Conservation (phyloP, 2,113 vertebrate species). For the Carollia perspicillata region DNA sequence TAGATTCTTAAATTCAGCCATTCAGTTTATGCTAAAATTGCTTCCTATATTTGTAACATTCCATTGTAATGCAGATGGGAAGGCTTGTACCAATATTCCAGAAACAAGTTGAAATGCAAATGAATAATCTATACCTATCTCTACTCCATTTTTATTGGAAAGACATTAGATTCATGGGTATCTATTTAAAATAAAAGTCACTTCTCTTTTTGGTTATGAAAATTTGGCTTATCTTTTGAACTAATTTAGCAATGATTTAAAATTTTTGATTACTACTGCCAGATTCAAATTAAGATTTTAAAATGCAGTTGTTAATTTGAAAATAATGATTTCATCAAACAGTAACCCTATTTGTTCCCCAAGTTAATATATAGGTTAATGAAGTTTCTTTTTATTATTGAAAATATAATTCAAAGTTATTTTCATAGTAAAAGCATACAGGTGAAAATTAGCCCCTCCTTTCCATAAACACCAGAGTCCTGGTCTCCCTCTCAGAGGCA, state of each 20-base stretch:
- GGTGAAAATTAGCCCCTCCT: not conserved
- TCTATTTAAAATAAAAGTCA: slow-evolving; percentile 34
- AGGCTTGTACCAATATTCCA: slow-evolving; percentile 1
- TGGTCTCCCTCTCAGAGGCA: not conserved
- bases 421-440: not conserved
- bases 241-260: slow-evolving; percentile 33
- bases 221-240: slow-evolving; percentile 27
- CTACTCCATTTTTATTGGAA: slow-evolving; percentile 30
- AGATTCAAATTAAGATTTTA: slow-evolving; percentile 43
- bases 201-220: slow-evolving; percentile 2
- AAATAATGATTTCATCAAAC: slow-evolving; percentile 31
- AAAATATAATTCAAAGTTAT: slow-evolving; percentile 11
- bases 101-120: slow-evolving; percentile 48
- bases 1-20: slow-evolving; percentile 3
- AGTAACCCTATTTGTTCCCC: not conserved
- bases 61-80: slow-evolving; percentile 16
- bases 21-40: slow-evolving; percentile 40
- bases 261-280: slow-evolving; percentile 2
- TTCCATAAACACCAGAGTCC: not conserved
- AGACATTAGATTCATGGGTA: not conserved
- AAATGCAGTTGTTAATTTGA: slow-evolving; percentile 17
- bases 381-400: slow-evolving; percentile 11
- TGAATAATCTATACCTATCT: slow-evolving; percentile 40
- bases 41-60: slow-evolving; percentile 26
- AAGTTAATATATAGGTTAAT: slow-evolving; percentile 15